phyloP scores from a whole-genome alignment of 2,888 invertebrate species.

The Punctoribates punctum region DNA sequence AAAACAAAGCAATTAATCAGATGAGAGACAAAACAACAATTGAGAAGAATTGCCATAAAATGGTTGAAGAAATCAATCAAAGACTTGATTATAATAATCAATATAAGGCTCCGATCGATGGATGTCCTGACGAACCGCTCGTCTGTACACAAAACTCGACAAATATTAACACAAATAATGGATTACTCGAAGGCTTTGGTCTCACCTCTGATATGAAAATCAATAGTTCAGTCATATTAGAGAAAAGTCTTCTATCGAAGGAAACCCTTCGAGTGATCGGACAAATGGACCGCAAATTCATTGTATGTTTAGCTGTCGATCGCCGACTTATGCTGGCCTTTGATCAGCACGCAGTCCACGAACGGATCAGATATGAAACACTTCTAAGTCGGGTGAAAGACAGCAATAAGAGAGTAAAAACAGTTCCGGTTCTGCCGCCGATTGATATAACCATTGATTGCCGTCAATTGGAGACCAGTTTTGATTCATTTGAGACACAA shows the following conservation, averaged over 20 bases:
- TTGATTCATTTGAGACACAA: neutral
- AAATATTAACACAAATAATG: neutral
- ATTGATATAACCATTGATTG: neutral
- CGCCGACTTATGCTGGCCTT: conserved; percentile 61
- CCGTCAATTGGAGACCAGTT: neutral
- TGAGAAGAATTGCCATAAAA: neutral
- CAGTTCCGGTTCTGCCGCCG: conserved; percentile 24
- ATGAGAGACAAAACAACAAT: neutral
- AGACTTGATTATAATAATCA: neutral
- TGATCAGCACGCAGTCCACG: conserved; percentile 85
- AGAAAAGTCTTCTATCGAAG: conserved; percentile 2
- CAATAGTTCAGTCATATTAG: conserved; percentile 18
- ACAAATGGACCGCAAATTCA: conserved; percentile 66
- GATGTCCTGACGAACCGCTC: neutral
- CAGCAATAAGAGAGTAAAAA: neutral
- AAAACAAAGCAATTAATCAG: neutral
- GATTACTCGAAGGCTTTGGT: neutral
- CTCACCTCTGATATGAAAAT: conserved; percentile 3
- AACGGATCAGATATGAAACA: conserved; percentile 71
- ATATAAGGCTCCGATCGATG: neutral
- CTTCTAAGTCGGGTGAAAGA: conserved; percentile 55
- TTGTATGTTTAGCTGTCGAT: conserved; percentile 44
- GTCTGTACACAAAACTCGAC: neutral
- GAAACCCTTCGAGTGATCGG: conserved; percentile 61
- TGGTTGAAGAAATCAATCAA: neutral